Conservation (phyloP, 2,113 vertebrate genomes). For the Boleophthalmus pectinirostris region DNA sequence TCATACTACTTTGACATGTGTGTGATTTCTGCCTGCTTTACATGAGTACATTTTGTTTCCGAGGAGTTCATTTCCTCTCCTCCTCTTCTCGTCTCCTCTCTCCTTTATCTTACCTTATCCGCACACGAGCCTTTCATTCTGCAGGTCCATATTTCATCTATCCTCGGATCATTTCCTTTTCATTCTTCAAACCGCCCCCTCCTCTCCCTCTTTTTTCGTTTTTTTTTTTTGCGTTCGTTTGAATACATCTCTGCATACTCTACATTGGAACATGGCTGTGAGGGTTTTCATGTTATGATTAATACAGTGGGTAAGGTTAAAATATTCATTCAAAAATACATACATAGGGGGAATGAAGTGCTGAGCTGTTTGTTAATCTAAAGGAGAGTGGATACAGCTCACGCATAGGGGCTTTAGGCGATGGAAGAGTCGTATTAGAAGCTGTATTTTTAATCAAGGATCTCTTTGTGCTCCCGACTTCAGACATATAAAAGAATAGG, state of each 20-base stretch:
- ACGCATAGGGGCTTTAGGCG: background rate
- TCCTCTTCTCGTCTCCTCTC: background rate
- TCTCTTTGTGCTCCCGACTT: background rate
- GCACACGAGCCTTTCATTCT: conserved; percentile 25
- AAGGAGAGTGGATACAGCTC: background rate
- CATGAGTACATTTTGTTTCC: conserved; percentile 25
- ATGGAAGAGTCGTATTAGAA: background rate
- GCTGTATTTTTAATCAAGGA: conserved; percentile 3
- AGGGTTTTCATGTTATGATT: conserved; percentile 29
- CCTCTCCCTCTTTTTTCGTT: conserved; percentile 12
- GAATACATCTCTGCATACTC: conserved; percentile 5
- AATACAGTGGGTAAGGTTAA: conserved; percentile 15
- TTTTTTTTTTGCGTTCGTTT: conserved; percentile 13
- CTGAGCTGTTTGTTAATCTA: conserved; percentile 10
- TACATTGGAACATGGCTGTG: background rate
- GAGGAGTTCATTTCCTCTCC: conserved; percentile 41
- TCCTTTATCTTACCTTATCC: conserved; percentile 35
- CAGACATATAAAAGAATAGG: background rate
- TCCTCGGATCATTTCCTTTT: conserved; percentile 17
- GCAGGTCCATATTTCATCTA: conserved; percentile 36
- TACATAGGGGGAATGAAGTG: background rate
- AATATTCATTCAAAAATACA: conserved; percentile 9
- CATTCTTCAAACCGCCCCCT: background rate
- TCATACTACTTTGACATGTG: background rate
- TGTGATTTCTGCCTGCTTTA: conserved; percentile 16